Percentiles rank a stretch among this genome's conserved stretches.
phyloP scores from a whole-genome alignment of 1,140 invertebrate species.

The Pygmarrhopalites habei region DNA sequence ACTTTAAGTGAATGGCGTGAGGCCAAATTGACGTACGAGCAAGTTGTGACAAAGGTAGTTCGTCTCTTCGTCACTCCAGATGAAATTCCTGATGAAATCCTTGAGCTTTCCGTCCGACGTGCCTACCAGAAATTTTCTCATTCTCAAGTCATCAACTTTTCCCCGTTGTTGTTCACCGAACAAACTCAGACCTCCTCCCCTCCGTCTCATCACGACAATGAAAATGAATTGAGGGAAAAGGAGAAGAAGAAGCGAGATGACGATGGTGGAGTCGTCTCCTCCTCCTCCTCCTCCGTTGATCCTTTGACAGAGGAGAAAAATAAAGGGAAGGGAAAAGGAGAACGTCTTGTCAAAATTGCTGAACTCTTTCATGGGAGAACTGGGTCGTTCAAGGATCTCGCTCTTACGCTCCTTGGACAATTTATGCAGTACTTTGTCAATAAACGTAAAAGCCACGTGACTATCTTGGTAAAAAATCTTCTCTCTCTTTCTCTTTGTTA shows the following conservation, averaged over 20 bases:
- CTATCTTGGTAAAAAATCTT: slow-evolving; percentile 41
- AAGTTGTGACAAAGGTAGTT: slow-evolving; percentile 45
- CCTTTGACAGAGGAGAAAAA: too few relatives aligned
- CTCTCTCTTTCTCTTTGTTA: too few relatives aligned
- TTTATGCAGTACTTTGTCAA: slow-evolving; percentile 46
- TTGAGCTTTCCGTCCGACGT: slow-evolving; percentile 6
- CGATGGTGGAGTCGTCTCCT: too few relatives aligned
- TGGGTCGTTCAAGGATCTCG: slow-evolving; percentile 50
- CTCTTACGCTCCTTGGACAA: slow-evolving; percentile 45
- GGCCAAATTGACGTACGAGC: slow-evolving; percentile 41
- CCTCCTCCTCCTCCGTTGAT: too few relatives aligned
- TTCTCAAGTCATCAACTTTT: slow-evolving; percentile 5
- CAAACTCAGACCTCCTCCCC: too few relatives aligned
- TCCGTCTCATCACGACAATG: too few relatives aligned
- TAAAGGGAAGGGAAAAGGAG: background rate
- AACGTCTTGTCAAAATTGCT: slow-evolving; percentile 38
- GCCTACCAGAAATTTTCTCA: slow-evolving; percentile 21
- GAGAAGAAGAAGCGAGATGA: too few relatives aligned
- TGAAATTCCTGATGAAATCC: slow-evolving; percentile 44
- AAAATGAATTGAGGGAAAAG: too few relatives aligned
- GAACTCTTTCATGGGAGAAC: slow-evolving; percentile 50
- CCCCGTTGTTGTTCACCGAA: background rate
- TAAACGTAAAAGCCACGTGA: slow-evolving; percentile 42
- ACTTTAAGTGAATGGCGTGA: slow-evolving; percentile 43
- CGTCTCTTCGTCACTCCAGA: slow-evolving; percentile 43